Percentiles rank a stretch among this genome's conserved stretches.
Evolutionary conservation across 2,888 invertebrate species (phyloP).

Genomic region (Chouioia cunea): DNA sequence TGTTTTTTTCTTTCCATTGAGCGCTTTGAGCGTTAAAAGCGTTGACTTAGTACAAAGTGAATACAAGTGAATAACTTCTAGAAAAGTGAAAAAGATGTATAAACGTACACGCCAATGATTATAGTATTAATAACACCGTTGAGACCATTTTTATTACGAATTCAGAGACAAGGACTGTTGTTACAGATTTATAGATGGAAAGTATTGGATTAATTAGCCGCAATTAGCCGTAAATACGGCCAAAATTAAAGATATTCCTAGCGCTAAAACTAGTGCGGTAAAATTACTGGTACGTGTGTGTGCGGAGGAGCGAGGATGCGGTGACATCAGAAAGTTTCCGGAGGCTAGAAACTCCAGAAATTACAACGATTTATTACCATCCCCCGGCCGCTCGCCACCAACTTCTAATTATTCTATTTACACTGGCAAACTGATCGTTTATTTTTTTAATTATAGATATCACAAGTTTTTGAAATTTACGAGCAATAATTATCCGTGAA

Average conservation of each 20-base stretch:
- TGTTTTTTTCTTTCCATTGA: too few relatives aligned
- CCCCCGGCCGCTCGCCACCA: neutral
- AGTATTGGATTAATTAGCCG: slow-evolving; percentile 21
- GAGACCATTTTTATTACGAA: too few relatives aligned
- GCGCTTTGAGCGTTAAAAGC: too few relatives aligned
- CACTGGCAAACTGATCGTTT: neutral
- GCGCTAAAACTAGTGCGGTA: slow-evolving; percentile 8
- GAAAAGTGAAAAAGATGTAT: too few relatives aligned
- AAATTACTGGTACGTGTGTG: slow-evolving; percentile 17
- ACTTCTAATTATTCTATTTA: neutral
- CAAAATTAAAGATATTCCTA: slow-evolving; percentile 32
- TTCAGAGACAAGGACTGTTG: too few relatives aligned
- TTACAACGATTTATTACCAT: slow-evolving; percentile 27
- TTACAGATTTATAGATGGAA: too few relatives aligned
- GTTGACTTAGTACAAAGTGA: too few relatives aligned
- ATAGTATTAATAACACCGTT: too few relatives aligned
- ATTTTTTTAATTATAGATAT: slow-evolving; percentile 16
- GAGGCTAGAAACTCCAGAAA: slow-evolving; percentile 9
- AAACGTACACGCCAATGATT: too few relatives aligned
- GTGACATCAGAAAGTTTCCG: slow-evolving; percentile 26
- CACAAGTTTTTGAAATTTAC: slow-evolving; percentile 24
- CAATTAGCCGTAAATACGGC: slow-evolving; percentile 24
- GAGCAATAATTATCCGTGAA: too few relatives aligned
- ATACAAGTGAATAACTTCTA: too few relatives aligned
- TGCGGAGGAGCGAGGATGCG: too few relatives aligned